Evolutionary conservation across 2,797 vertebrate genomes (phyloP).

Genomic region (Xerus rutilus): DNA sequence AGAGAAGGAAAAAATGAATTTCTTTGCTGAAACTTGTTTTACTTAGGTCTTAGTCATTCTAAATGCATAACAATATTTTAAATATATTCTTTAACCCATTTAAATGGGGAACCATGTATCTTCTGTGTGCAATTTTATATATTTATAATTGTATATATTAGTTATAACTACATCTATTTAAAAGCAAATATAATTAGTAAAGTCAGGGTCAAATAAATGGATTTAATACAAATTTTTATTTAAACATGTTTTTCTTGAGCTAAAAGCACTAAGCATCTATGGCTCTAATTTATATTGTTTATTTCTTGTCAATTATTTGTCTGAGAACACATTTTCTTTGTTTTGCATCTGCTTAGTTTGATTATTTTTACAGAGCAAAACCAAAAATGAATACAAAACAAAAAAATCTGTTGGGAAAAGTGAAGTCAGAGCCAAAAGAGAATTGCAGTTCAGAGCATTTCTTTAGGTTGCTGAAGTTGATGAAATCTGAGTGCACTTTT

Average conservation of each 20-base stretch:
- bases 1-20: slow-evolving; percentile 58
- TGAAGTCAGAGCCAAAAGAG: slow-evolving; percentile 21
- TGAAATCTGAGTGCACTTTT: slow-evolving; percentile 27
- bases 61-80: slow-evolving; percentile 10
- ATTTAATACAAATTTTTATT: background rate
- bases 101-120: background rate
- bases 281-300: slow-evolving; percentile 46
- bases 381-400: background rate
- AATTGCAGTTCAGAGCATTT: background rate
- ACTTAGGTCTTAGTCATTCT: slow-evolving; percentile 57
- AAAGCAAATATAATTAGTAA: slow-evolving; percentile 48
- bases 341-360: slow-evolving; percentile 51
- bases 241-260: slow-evolving; percentile 7
- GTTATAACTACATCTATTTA: slow-evolving; percentile 10
- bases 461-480: slow-evolving; percentile 47
- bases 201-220: slow-evolving; percentile 16
- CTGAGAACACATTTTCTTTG: slow-evolving; percentile 44
- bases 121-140: background rate
- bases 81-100: slow-evolving; percentile 28
- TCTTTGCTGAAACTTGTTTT: slow-evolving; percentile 13
- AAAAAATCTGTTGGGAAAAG: slow-evolving; percentile 1
- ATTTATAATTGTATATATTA: slow-evolving; percentile 34
- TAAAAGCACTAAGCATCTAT: background rate
- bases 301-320: slow-evolving; percentile 48
- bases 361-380: slow-evolving; percentile 54